A percentile compares a stretch with the other conserved stretches of the same genome.
Evolutionary conservation across 1,140 invertebrate genomes (phyloP).

Genomic region (Dermatophagoides farinae): DNA sequence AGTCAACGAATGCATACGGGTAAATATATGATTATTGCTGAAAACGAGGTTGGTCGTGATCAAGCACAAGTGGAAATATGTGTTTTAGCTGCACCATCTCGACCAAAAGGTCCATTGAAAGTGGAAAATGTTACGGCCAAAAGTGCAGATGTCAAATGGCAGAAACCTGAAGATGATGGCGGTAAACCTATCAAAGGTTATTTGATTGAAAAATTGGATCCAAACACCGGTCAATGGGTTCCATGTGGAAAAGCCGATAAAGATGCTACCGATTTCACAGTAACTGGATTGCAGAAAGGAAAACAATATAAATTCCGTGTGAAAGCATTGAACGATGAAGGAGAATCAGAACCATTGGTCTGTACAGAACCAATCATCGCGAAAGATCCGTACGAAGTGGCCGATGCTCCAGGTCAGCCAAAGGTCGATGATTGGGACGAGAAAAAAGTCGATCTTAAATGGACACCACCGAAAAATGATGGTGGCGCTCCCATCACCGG

Average conservation of each 20-base stretch:
- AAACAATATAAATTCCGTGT: conserved; percentile 92
- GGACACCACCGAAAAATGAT: conserved; percentile 74
- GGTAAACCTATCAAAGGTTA: conserved; percentile 86
- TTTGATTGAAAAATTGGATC: conserved; percentile 87
- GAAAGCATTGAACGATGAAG: conserved; percentile 92
- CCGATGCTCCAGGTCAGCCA: conserved; percentile 69
- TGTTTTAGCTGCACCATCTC: conserved; percentile 29
- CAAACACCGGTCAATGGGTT: conserved; percentile 50
- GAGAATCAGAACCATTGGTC: conserved; percentile 74
- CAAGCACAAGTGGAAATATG: conserved; percentile 75
- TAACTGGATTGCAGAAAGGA: conserved; percentile 62
- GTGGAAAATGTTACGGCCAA: conserved; percentile 71
- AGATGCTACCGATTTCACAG: conserved; percentile 66
- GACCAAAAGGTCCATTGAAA: conserved; percentile 32
- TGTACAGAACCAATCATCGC: conserved; percentile 71
- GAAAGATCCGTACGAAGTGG: conserved; percentile 79
- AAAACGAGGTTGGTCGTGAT: conserved; percentile 75
- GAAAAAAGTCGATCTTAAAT: conserved; percentile 75
- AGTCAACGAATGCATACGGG: conserved; percentile 73
- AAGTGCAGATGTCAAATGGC: conserved; percentile 81
- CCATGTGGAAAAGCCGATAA: conserved; percentile 81
- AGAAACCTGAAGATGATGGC: conserved; percentile 80
- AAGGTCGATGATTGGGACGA: conserved; percentile 80
- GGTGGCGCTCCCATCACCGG: conserved; percentile 70
- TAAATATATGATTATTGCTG: conserved; percentile 68